Percentiles rank a stretch among this genome's conserved stretches.
These are phyloP conservation scores for Ctenopoma kingsleyae DNA, from an alignment of 2,797 vertebrate genomes.

Conservation along the genomic window DNA sequence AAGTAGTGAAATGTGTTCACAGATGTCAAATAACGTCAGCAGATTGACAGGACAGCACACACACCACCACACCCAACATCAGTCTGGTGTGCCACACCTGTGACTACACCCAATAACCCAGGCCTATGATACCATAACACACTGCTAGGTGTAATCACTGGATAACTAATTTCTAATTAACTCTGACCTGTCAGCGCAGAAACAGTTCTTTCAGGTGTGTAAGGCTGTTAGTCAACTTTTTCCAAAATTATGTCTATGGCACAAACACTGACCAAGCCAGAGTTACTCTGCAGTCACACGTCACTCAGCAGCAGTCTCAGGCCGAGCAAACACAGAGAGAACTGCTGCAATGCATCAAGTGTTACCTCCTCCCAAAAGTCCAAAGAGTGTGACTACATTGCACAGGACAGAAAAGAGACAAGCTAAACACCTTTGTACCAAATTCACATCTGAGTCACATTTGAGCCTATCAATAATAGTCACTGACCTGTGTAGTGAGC, in stretches of 20 bases:
- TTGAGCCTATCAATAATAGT: not conserved
- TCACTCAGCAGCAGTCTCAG: not conserved
- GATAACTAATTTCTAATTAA: not conserved
- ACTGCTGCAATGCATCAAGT: not conserved
- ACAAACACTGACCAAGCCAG: not conserved
- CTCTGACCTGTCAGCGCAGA: not conserved
- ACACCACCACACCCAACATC: not conserved
- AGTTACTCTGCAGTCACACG: not conserved
- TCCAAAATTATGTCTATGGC: not conserved
- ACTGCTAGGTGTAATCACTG: not conserved
- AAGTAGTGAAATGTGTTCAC: not conserved
- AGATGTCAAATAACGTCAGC: not conserved
- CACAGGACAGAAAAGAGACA: not conserved
- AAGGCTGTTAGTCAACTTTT: not conserved
- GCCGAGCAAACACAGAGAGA: too few species aligned
- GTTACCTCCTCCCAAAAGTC: not conserved
- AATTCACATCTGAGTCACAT: not conserved
- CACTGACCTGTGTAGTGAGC: slow-evolving; percentile 59
- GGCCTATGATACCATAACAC: not conserved
- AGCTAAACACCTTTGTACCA: not conserved
- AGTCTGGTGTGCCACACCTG: not conserved
- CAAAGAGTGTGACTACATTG: not conserved
- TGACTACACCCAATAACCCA: not conserved
- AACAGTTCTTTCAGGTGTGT: not conserved
- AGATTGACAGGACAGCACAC: too few species aligned